A percentile compares a stretch with the other conserved stretches of the same genome.
Conservation (phyloP, 2,797 vertebrate species). For the Falco berigora region DNA sequence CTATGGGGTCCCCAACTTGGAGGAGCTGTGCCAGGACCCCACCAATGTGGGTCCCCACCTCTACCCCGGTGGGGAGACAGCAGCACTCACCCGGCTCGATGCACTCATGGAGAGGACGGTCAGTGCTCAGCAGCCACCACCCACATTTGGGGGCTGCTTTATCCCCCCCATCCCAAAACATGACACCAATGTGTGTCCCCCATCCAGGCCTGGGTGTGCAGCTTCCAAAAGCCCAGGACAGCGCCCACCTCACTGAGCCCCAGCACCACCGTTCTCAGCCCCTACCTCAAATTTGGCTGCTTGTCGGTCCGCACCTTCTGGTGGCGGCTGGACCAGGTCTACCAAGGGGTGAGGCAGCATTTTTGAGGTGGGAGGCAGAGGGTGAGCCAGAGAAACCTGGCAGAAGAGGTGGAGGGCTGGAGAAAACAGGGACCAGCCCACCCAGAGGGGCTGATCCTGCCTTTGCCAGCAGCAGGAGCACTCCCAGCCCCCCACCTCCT, state of each 20-base stretch:
- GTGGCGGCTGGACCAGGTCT: slow-evolving; percentile 74
- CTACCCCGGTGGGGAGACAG: slow-evolving; percentile 73
- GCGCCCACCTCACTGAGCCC: slow-evolving; percentile 77
- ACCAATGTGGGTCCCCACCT: slow-evolving; percentile 38
- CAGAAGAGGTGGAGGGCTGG: background rate
- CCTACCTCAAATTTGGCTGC: slow-evolving; percentile 76
- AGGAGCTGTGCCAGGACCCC: slow-evolving; percentile 67
- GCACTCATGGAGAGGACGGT: slow-evolving; percentile 72
- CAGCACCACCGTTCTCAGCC: slow-evolving; percentile 82
- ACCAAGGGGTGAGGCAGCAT: slow-evolving; percentile 66
- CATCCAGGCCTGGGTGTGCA: slow-evolving; percentile 74
- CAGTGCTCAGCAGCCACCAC: background rate
- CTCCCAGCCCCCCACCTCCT: slow-evolving; percentile 75
- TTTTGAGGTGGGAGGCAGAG: background rate
- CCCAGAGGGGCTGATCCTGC: background rate
- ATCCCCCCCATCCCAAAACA: background rate
- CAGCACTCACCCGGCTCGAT: slow-evolving; percentile 72
- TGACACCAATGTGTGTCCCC: rapidly evolving
- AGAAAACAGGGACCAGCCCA: background rate
- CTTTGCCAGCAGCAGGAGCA: slow-evolving; percentile 70
- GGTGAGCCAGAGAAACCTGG: background rate
- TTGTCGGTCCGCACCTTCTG: slow-evolving; percentile 79
- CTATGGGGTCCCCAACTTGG: slow-evolving; percentile 59
- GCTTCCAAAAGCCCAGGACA: slow-evolving; percentile 78
- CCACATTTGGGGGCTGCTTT: background rate